phyloP scores from a whole-genome alignment of 2,888 invertebrate genomes.

The Apomyelois bistriatella region DNA sequence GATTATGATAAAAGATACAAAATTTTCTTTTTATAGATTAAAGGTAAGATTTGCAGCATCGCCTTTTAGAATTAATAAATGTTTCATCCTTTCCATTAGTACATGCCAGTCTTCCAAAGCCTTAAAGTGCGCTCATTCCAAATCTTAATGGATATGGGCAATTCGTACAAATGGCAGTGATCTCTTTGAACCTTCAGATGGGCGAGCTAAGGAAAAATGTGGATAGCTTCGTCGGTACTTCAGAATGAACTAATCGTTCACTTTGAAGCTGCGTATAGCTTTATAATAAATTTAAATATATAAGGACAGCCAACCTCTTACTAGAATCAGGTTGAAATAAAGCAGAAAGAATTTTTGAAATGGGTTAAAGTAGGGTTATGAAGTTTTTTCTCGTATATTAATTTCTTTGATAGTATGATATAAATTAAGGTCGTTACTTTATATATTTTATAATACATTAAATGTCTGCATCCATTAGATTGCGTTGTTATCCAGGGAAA shows the following conservation, averaged over 20 bases:
- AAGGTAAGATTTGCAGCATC: neutral
- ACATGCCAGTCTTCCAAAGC: constrained; percentile 1
- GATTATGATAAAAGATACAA: no score
- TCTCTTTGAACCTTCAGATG: neutral
- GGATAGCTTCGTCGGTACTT: neutral
- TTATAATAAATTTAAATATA: neutral
- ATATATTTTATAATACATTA: no score
- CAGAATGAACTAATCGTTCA: neutral
- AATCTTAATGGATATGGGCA: constrained; percentile 12
- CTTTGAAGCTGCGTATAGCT: neutral
- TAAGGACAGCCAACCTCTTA: no score
- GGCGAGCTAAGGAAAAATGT: neutral
- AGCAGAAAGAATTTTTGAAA: no score
- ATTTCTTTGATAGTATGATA: no score
- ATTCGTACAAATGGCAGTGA: constrained; percentile 5
- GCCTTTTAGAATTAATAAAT: neutral
- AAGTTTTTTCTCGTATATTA: no score
- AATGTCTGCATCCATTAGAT: no score
- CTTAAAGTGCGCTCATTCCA: constrained; percentile 5
- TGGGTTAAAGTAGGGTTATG: no score
- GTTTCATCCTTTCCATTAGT: constrained; percentile 5
- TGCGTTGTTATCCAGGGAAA: no score
- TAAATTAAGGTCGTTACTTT: no score
- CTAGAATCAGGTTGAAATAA: no score
- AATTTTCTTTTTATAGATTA: neutral